phyloP scores from a whole-genome alignment of 1,140 invertebrate genomes.

The Linepithema humile region DNA sequence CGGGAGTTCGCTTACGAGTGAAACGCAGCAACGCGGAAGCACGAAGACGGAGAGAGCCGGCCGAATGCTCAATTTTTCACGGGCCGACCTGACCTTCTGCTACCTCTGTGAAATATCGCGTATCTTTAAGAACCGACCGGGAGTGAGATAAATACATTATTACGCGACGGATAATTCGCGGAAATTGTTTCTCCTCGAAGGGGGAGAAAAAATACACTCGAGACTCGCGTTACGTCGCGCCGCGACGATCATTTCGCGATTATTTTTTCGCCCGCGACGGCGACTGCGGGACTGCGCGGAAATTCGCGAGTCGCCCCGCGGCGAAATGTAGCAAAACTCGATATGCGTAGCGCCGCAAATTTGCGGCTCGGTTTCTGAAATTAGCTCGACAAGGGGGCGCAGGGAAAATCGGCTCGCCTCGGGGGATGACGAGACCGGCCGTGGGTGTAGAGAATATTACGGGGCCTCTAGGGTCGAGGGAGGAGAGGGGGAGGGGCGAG shows the following conservation, averaged over 20 bases:
- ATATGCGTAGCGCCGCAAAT: constrained; percentile 69
- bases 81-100: background rate
- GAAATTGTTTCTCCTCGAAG: background rate
- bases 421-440: constrained; percentile 42
- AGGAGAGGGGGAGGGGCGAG: background rate
- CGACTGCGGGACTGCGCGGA: constrained; percentile 18
- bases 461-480: background rate
- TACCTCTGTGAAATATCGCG: background rate
- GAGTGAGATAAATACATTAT: constrained; percentile 8
- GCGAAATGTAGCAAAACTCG: constrained; percentile 68
- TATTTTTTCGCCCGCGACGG: constrained; percentile 33
- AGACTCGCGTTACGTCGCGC: background rate
- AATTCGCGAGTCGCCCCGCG: constrained; percentile 56
- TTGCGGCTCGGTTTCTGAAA: constrained; percentile 71
- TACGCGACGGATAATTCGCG: background rate
- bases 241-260: constrained; percentile 32
- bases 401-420: constrained; percentile 70
- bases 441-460: background rate
- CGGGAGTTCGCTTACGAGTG: constrained; percentile 49
- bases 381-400: constrained; percentile 64
- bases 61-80: constrained; percentile 41
- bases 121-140: background rate
- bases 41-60: background rate
- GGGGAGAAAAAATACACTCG: no score
- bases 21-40: constrained; percentile 13